Evolutionary conservation across 1,140 invertebrate species (phyloP).

Genomic region (Drosophila oshimai): DNA sequence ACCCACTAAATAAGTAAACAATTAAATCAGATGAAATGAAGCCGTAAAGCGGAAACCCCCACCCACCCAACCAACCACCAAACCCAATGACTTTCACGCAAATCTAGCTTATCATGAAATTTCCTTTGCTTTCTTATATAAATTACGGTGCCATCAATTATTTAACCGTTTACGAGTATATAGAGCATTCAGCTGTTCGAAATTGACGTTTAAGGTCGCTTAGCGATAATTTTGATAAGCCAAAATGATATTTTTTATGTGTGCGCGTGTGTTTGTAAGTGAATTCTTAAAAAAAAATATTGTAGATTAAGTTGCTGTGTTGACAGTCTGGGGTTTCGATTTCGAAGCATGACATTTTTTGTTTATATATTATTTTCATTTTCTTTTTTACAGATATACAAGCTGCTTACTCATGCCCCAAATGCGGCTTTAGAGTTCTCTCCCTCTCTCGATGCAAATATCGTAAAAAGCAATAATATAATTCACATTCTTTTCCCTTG

Average conservation of each 20-base stretch:
- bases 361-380: slow-evolving; percentile 16
- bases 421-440: slow-evolving; percentile 12
- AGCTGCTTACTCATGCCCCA: slow-evolving; percentile 53
- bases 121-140: slow-evolving; percentile 22
- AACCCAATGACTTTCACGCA: slow-evolving; percentile 25
- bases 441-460: slow-evolving; percentile 47
- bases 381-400: slow-evolving; percentile 5
- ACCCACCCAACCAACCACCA: not conserved
- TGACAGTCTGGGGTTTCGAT: slow-evolving; percentile 45
- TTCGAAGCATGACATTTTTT: slow-evolving; percentile 28
- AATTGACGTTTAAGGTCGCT: slow-evolving; percentile 62
- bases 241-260: slow-evolving; percentile 28
- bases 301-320: slow-evolving; percentile 64
- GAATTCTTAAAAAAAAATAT: slow-evolving; percentile 48
- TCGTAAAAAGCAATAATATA: slow-evolving; percentile 11
- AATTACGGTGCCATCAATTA: slow-evolving; percentile 31
- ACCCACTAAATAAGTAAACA: slow-evolving; percentile 38
- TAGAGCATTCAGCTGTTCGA: not conserved
- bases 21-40: slow-evolving; percentile 31
- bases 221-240: slow-evolving; percentile 73
- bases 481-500: slow-evolving; percentile 22
- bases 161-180: slow-evolving; percentile 48
- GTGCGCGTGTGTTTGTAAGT: slow-evolving; percentile 6
- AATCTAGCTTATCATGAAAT: slow-evolving; percentile 12
- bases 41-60: slow-evolving; percentile 18